Conservation (phyloP, 2,797 vertebrate species). For the Lates japonicus region DNA sequence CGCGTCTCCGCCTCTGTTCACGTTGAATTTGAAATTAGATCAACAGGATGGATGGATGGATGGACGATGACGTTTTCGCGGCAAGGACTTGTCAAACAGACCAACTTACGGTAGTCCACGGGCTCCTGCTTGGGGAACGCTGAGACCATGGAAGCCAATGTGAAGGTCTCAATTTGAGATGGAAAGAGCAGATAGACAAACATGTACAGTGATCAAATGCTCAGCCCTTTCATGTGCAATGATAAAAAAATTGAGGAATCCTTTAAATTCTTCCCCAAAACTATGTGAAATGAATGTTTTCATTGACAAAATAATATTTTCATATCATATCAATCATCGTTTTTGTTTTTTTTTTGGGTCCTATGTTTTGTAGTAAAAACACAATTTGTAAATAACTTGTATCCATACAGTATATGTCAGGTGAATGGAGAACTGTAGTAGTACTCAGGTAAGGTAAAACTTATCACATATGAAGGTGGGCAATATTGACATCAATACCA, state of each 20-base stretch:
- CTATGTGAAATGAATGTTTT: not conserved
- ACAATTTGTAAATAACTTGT: too few relatives aligned
- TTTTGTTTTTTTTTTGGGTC: too few relatives aligned
- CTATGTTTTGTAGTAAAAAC: too few relatives aligned
- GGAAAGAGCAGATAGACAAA: not conserved
- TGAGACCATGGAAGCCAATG: not conserved
- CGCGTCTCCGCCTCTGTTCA: constrained; percentile 50
- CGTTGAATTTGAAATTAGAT: constrained; percentile 41
- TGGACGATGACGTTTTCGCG: not conserved
- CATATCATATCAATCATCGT: too few relatives aligned
- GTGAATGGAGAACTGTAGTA: not conserved
- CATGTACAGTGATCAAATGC: not conserved
- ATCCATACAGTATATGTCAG: not conserved
- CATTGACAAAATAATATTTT: not conserved
- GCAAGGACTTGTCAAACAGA: not conserved
- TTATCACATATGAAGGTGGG: not conserved
- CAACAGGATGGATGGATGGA: too few relatives aligned
- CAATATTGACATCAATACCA: not conserved
- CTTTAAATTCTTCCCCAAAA: not conserved
- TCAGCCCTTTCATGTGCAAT: not conserved
- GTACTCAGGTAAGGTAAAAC: too few relatives aligned
- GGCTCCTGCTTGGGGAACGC: not conserved
- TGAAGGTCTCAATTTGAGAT: not conserved
- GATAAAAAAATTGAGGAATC: not conserved
- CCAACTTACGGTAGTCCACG: not conserved